Base-by-base conservation (phyloP, 1,140 invertebrate genomes). In the Rhynchophorus ferrugineus region DNA sequence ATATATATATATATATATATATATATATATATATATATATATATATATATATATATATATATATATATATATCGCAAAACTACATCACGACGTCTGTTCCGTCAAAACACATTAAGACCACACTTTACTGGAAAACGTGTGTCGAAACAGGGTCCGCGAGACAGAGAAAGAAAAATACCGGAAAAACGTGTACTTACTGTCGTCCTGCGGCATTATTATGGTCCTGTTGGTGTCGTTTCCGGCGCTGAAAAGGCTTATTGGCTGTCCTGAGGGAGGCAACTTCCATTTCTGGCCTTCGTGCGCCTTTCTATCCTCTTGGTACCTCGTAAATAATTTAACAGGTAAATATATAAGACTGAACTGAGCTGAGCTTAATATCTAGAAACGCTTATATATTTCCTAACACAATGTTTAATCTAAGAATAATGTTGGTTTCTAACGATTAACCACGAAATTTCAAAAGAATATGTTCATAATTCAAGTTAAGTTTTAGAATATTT, bases 271-370 rank as follows among this genome's bases (percentile, higher is more conserved):
- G 5, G 82, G 79, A 18, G 81, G 81, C 13, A 83, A 61, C 63
- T 83, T 84, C 82, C 82, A 84, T 66, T 82, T 83, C 59, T 82
- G 78, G 7, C 78, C 78, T 5, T 75, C 67, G 59, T 75, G 74
- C 29, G 72, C 62, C 63, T 71, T 71, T 48, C 69, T 68, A 55
- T 83, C 80, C 54, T 82, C 78, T 60, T 68, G 65, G 56, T 68
- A 67, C 36, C 64, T 62, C 39, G 24, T 29, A 29, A 29, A 29
- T 29, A 29, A 29, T 5, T 29, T 29, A 29, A 29, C 11, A 11
- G 24, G 11, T 29, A 29, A 29, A 11, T 29, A 29, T 29, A 29
- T 29, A n/a, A n/a, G n/a, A n/a, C n/a, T n/a, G n/a, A n/a, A n/a
- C n/a, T n/a, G n/a, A n/a, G n/a, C n/a, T n/a, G n/a, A n/a, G n/a